phyloP scores from a whole-genome alignment of 2,888 invertebrate genomes.

The Drosophila antonietae region DNA sequence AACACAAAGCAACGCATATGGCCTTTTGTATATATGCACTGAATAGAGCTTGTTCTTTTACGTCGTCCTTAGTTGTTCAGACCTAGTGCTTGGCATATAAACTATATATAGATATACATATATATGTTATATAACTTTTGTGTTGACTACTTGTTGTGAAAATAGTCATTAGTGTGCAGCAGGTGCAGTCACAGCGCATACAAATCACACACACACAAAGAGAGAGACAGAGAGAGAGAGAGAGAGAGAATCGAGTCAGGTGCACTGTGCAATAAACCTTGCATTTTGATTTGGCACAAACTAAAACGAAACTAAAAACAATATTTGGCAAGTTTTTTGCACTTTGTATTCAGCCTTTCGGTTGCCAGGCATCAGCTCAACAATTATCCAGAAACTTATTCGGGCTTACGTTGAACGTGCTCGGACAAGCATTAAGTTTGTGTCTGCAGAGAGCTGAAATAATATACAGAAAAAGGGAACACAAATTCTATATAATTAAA shows the following conservation, averaged over 20 bases:
- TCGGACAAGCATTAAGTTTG: slow-evolving; percentile 5
- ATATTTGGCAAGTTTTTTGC: slow-evolving; percentile 49
- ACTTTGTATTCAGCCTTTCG: slow-evolving; percentile 29
- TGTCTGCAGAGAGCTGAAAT: too few species aligned
- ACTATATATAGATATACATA: background rate
- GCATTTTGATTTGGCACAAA: slow-evolving; percentile 39
- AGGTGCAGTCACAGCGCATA: slow-evolving; percentile 56
- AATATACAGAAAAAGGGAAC: background rate
- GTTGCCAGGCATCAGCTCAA: slow-evolving; percentile 26
- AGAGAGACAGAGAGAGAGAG: background rate
- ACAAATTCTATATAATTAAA: background rate
- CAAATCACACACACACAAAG: slow-evolving; percentile 35
- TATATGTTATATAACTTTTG: slow-evolving; percentile 38
- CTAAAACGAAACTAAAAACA: slow-evolving; percentile 37
- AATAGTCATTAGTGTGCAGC: slow-evolving; percentile 66
- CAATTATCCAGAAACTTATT: slow-evolving; percentile 45
- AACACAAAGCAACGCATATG: slow-evolving; percentile 44
- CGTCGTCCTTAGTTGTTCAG: slow-evolving; percentile 1
- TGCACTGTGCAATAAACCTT: slow-evolving; percentile 41
- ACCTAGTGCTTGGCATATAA: slow-evolving; percentile 7
- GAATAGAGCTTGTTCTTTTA: slow-evolving; percentile 36
- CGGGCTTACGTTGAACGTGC: slow-evolving; percentile 19
- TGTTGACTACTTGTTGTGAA: slow-evolving; percentile 50
- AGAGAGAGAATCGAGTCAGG: slow-evolving; percentile 15
- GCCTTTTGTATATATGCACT: slow-evolving; percentile 37